Evolutionary conservation across 2,113 vertebrate species (phyloP).

Genomic region (Tringa solitaria): DNA sequence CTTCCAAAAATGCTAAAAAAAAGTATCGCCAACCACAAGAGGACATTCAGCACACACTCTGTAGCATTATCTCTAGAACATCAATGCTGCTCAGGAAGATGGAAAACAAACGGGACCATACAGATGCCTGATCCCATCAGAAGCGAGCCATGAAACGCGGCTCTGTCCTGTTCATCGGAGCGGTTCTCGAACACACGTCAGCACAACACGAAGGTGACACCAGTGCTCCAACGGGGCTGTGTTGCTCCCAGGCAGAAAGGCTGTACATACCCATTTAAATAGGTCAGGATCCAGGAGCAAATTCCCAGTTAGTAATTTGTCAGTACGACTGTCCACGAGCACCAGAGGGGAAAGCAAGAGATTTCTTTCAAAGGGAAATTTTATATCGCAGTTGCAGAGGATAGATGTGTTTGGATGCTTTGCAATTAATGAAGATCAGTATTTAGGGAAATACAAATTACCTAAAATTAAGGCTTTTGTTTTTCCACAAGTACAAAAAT

Average conservation of each 20-base stretch:
- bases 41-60: fast-evolving
- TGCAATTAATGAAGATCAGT: not conserved
- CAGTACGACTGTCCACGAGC: not conserved
- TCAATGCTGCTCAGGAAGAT: not conserved
- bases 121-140: not conserved
- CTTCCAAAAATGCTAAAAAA: not conserved
- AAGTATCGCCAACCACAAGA: not conserved
- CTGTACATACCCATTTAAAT: not conserved
- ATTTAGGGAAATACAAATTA: not conserved
- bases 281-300: not conserved
- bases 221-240: not conserved
- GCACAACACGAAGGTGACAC: not conserved
- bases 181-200: not conserved
- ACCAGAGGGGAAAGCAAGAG: not conserved
- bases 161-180: not conserved
- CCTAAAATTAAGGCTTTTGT: not conserved
- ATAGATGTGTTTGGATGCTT: not conserved
- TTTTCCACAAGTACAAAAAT: not conserved
- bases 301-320: not conserved
- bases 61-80: fast-evolving
- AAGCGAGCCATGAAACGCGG: not conserved
- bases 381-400: not conserved
- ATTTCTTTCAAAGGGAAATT: not conserved
- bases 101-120: fast-evolving
- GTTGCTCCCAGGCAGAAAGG: not conserved